phyloP scores from a whole-genome alignment of 53 echinoderm and acorn worm species.

The Actinopyga echinites region DNA sequence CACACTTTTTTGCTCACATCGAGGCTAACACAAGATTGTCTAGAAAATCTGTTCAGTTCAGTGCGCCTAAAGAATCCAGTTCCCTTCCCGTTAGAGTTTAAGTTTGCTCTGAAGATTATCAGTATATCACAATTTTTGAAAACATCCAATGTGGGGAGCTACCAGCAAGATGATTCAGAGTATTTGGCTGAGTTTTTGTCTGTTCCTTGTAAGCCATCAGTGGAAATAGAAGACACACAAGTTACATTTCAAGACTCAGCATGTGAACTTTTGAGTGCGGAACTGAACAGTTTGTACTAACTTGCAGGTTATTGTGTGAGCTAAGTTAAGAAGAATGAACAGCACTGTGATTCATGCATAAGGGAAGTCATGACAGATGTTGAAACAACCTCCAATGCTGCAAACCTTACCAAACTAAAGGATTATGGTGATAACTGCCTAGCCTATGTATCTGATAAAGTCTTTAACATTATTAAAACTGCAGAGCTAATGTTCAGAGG shows the following conservation, averaged over 20 bases:
- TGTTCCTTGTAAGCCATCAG: background rate
- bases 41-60: constrained; percentile 56
- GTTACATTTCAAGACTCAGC: background rate
- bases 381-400: background rate
- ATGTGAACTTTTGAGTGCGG: constrained; percentile 20
- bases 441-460: background rate
- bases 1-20: constrained; percentile 53
- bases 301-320: constrained; percentile 61
- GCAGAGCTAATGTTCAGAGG: background rate
- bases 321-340: constrained; percentile 43
- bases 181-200: constrained; percentile 51
- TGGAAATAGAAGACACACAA: background rate
- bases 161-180: constrained; percentile 59
- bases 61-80: constrained; percentile 58
- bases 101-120: constrained; percentile 64
- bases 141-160: too few relatives aligned
- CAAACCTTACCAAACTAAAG: constrained; percentile 1
- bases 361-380: background rate
- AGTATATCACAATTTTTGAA: constrained; percentile 56
- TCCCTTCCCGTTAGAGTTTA: constrained; percentile 61
- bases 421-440: background rate
- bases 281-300: constrained; percentile 52
- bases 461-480: background rate
- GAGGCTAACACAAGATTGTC: constrained; percentile 56
- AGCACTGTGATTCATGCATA: background rate